Percentiles rank a stretch among this genome's conserved stretches.
Conservation (phyloP, 2,113 vertebrate species). For the Antechinus flavipes region DNA sequence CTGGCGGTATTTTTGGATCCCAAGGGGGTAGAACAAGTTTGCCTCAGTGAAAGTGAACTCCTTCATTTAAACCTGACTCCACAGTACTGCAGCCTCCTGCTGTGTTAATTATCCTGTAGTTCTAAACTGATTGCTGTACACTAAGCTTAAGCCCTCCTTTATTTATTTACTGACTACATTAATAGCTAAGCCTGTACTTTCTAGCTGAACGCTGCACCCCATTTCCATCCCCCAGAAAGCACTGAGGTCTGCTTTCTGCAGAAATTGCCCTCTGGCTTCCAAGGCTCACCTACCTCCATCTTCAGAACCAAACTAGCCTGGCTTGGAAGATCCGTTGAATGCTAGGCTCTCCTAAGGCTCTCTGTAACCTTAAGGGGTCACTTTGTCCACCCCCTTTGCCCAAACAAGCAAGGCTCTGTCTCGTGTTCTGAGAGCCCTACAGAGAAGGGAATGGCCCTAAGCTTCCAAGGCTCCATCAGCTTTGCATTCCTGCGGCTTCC, state of each 20-base stretch:
- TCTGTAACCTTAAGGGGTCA: not conserved
- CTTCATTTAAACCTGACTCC: slow-evolving; percentile 86
- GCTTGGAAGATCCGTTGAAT: not conserved
- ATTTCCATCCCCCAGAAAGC: not conserved
- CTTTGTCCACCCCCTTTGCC: not conserved
- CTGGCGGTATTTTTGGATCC: slow-evolving; percentile 53
- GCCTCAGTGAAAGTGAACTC: slow-evolving; percentile 85
- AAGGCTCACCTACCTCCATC: not conserved
- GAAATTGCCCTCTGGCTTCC: not conserved
- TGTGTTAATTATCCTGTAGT: slow-evolving; percentile 87
- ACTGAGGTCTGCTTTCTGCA: not conserved
- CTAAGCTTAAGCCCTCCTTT: slow-evolving; percentile 88
- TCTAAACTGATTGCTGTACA: slow-evolving; percentile 88
- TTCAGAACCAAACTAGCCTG: not conserved
- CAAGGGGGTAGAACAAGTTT: slow-evolving; percentile 75
- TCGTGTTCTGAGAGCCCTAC: not conserved
- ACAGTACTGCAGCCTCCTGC: slow-evolving; percentile 82
- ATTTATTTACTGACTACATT: slow-evolving; percentile 92
- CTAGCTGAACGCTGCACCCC: not conserved
- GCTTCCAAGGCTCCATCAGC: not conserved
- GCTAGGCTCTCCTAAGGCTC: not conserved
- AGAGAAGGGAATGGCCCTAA: not conserved
- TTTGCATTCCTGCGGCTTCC: not conserved
- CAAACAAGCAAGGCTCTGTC: not conserved
- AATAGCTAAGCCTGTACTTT: slow-evolving; percentile 76